Evolutionary conservation across 2,888 invertebrate species (phyloP), one percentile per base, ranked within the genome.

Genomic region (Cephus nigrinus): DNA sequence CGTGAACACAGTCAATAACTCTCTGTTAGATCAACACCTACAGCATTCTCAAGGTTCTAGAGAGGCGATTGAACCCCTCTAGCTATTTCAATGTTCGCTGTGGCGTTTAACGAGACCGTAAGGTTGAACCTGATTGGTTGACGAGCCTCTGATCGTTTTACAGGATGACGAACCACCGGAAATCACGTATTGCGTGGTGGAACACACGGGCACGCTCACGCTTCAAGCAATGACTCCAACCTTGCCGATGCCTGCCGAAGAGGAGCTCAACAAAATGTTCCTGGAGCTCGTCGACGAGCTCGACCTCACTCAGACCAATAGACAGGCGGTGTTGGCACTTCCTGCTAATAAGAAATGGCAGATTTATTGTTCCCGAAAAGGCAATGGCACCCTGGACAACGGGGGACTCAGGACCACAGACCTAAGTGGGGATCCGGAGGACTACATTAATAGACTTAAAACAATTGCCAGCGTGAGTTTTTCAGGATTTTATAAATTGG

Each of bases 321-420:
- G 98, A 91, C 97, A 97, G 84, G 98, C 98, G 69, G 98, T 99
- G 96, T 94, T 98, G 92, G 97, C 96, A 88, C 93, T 98, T 80
- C 97, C 98, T 1, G 95, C 97, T 0, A 97, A 98, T 89, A 98
- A 98, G 92, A 98, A 98, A 92, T 98, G 98, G 98, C 98, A 98
- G 93, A 98, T 98, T 86, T 98, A 98, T 92, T 98, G 98, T 93
- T 98, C 98, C 87, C 94, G 97, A 83, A 94, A 95, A 86, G 93
- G 95, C 78, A 96, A 96, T 15, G 92, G 94, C 84, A 94, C 94
- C 73, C 91, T 93, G 0, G 91, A 90, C 55, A 93, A 93, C 83
- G 93, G 93, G 0, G 90, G 92, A 11, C 83, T 92, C 1, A 94
- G 95, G 79, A 94, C 95, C 1, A 95, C 96, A 11, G 94, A 95